Evolutionary conservation across 64 coral and sea anemone species (phyloP), one percentile per base, ranked within the genome.

Genomic region (Pocillopora damicornis): DNA sequence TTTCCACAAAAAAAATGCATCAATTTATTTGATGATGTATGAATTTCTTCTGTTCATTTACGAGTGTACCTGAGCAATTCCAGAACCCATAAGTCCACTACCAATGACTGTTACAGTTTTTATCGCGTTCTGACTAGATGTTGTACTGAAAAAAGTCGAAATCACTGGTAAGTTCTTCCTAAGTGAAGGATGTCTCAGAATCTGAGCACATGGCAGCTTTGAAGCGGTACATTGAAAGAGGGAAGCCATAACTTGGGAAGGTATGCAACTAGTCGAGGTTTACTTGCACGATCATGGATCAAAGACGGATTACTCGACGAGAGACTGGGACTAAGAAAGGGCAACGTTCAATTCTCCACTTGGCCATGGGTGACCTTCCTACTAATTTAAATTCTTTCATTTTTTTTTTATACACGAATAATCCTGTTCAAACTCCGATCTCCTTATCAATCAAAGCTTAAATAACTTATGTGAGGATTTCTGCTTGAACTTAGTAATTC

Each of bases 61-160:
- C 7, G 42, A 51, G 1, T 51, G 42, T 75, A 98, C 96, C 92
- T 98, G 96, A 34, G 96, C 96, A 26, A 98, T 94, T 2, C 96
- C 96, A 5, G 92, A 89, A 9, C 96, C 96, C 96, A 98, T 98
- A 0, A 92, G 82, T 11, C 96, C 96, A 79, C 96, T 93, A 0
- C 96, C 96, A 75, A 98, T 80, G 1, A 98, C 96, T 11, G 90
- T 94, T 16, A 98, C 96, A 78, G 92, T 98, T 45, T 92, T 91
- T 7, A 98, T 77, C 9, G 96, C 58, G 76, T 86, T 85, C 7
- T 82, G 75, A 37, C 82, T 78, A 35, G 82, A 36, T 22, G 94
- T 90, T 0, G 91, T 87, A 56, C 86, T 96, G 13, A 84, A 93
- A 23, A 87, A 82, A 4, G 80, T 57, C 35, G 92, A 86, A 63